Conservation (phyloP, 2,113 vertebrate species). For the Camelus bactrianus region DNA sequence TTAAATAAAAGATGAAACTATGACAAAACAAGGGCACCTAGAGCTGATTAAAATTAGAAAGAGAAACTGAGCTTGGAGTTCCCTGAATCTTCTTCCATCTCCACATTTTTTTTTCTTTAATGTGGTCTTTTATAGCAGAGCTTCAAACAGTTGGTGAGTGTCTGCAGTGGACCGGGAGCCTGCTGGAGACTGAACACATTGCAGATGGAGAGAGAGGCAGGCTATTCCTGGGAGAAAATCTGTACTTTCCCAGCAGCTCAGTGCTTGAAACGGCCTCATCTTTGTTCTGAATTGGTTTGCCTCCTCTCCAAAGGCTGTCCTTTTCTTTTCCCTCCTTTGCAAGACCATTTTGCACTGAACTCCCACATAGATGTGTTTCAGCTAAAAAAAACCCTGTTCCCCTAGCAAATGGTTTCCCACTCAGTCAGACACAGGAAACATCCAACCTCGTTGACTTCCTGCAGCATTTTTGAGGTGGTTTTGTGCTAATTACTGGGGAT, state of each 20-base stretch:
- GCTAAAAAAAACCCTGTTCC: not conserved
- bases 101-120: not conserved
- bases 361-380: slow-evolving; percentile 41
- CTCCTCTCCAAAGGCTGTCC: slow-evolving; percentile 33
- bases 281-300: slow-evolving; percentile 47
- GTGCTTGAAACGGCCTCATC: not conserved
- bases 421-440: not conserved
- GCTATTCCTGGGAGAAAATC: not conserved
- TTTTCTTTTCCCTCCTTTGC: slow-evolving; percentile 37
- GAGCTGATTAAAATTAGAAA: slow-evolving; percentile 21
- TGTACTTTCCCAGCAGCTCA: not conserved
- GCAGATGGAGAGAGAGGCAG: not conserved
- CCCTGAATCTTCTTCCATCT: not conserved
- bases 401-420: not conserved
- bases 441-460: not conserved
- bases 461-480: not conserved
- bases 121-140: not conserved
- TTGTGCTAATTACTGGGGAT: not conserved
- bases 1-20: not conserved
- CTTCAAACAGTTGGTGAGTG: slow-evolving; percentile 27
- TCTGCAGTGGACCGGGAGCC: too few relatives aligned
- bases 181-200: not conserved
- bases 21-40: not conserved
- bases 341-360: slow-evolving; percentile 30
- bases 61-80: not conserved